Base-by-base conservation (phyloP, 2,797 vertebrate genomes). In the Poecilia wingei region DNA sequence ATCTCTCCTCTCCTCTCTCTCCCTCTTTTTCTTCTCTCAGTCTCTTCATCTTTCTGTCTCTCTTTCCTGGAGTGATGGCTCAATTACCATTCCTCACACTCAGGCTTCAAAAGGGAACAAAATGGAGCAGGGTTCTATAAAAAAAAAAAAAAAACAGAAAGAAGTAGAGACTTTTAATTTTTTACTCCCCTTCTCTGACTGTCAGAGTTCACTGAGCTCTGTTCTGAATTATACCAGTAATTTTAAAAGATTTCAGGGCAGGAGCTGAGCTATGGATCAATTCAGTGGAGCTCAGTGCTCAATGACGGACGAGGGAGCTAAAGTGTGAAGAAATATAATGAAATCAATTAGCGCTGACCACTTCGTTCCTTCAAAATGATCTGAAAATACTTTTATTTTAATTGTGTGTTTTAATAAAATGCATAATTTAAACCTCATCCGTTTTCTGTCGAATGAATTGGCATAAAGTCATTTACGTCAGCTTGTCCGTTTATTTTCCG, bases 61-160 rank as follows among this genome's bases (percentile, higher is more conserved):
- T 86, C 78, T 84, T 79, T 84, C 80, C 64, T 71, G 61, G 81
- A 89, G 81, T 91, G 88, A 92, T 89, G 87, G 86, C 88, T 94
- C 91, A 92, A 91, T 93, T 89, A 91, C 84, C 84, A 90, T 90
- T 91, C 86, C 86, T 91, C 86, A 90, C 74, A 80, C 79, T 70
- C 49, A 22, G 53, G 80, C 90, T 90, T 89, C 78, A 89, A 83
- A 89, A 78, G 64, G 79, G 86, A 87, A 72, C 82, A 91, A 91
- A 91, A 87, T 81, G 75, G 75, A 90, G 81, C 47, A 77, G 79
- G 75, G 81, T 90, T 89, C 84, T 79, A 86, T 77, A 47, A 79
- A 72, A 84, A 75, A 74, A 47, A 18, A 46, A 81, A 33, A 68
- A 41, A 69, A 76, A 55, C 55, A 57, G 55, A 57, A 47, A 39